Percentiles rank a stretch among this genome's conserved stretches.
These are phyloP conservation scores for Polypterus bichir DNA, from an alignment of 2,113 vertebrate genomes.

Conservation along the genomic window DNA sequence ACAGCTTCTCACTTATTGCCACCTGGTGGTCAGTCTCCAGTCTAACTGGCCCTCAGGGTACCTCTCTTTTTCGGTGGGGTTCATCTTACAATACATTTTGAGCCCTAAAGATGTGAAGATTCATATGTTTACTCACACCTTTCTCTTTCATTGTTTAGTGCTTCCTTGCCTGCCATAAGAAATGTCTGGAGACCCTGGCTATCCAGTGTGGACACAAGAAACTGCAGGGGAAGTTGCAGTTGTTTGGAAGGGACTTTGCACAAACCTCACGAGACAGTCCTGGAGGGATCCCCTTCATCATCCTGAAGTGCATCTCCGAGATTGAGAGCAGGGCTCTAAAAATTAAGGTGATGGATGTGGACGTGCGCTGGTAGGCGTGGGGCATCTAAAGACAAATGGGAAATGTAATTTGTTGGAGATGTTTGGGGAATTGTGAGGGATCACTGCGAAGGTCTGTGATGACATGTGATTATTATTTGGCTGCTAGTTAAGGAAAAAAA, in stretches of 20 bases:
- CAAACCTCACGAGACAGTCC: conserved; percentile 45
- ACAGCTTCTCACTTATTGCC: background rate
- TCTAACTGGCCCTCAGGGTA: too few relatives aligned
- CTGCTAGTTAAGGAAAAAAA: too few relatives aligned
- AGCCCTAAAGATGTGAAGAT: background rate
- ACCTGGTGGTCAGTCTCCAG: fast-evolving
- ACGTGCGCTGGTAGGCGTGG: background rate
- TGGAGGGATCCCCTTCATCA: conserved; percentile 74
- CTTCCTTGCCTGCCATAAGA: conserved; percentile 87
- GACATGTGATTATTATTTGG: too few relatives aligned
- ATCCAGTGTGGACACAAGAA: conserved; percentile 95
- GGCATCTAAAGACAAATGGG: too few relatives aligned
- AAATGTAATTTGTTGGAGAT: too few relatives aligned
- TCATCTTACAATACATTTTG: background rate
- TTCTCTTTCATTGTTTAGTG: conserved; percentile 47
- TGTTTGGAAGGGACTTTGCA: conserved; percentile 76
- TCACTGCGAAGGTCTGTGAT: too few relatives aligned
- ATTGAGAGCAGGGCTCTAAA: conserved; percentile 76
- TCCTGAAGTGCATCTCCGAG: conserved; percentile 80
- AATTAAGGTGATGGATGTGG: conserved; percentile 62
- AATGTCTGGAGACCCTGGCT: conserved; percentile 86
- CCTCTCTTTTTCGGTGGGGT: background rate
- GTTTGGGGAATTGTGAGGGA: too few relatives aligned
- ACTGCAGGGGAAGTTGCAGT: conserved; percentile 80
- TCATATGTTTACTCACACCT: fast-evolving